A percentile compares a stretch with the other conserved stretches of the same genome.
phyloP scores from a whole-genome alignment of 1,140 invertebrate genomes.

The Euglossa dilemma region DNA sequence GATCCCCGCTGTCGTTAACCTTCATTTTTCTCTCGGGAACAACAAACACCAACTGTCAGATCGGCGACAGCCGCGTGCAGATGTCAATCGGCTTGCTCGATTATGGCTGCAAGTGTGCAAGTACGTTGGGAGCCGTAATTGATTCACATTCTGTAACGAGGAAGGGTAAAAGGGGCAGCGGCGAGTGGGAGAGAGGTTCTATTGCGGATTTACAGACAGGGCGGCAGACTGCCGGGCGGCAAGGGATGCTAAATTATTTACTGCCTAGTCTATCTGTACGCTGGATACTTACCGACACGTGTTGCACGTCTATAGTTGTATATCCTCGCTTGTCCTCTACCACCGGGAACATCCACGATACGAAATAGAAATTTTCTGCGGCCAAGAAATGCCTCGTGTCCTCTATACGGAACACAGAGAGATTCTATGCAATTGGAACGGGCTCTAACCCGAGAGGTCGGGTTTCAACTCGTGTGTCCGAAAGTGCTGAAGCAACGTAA shows the following conservation, averaged over 20 bases:
- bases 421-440: neutral
- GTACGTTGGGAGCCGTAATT: constrained; percentile 43
- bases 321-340: constrained; percentile 31
- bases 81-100: constrained; percentile 49
- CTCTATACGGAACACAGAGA: neutral
- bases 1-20: neutral
- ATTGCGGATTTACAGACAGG: constrained; percentile 68
- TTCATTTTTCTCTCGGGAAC: neutral
- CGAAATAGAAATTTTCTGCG: neutral
- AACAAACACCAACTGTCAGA: constrained; percentile 5
- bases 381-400: no score
- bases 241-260: constrained; percentile 79
- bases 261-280: constrained; percentile 69
- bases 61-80: constrained; percentile 4
- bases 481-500: no score
- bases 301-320: constrained; percentile 64
- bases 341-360: neutral
- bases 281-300: constrained; percentile 67
- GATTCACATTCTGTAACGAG: constrained; percentile 43
- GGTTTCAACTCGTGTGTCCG: no score
- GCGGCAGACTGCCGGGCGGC: constrained; percentile 80
- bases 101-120: constrained; percentile 24
- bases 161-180: constrained; percentile 30
- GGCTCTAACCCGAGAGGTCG: neutral
- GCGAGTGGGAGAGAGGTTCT: constrained; percentile 15